Evolutionary conservation across 2,113 vertebrate species (phyloP), one percentile per base, ranked within the genome.

Genomic region (Odocoileus hemionus): DNA sequence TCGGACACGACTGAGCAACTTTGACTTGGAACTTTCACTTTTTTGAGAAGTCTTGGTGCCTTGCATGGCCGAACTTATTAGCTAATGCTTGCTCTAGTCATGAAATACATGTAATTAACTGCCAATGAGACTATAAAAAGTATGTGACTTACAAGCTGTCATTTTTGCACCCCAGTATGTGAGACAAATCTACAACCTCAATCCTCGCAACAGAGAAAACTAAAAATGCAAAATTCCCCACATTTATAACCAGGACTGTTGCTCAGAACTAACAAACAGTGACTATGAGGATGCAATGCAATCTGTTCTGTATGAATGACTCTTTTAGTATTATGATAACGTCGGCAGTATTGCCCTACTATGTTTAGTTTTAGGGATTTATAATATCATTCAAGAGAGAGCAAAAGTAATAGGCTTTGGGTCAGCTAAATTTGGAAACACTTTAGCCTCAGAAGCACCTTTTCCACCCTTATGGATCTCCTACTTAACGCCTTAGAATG

Each of bases 51-150:
- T 0, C 26, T 91, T 97, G 97, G 79, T 84, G 23, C 50, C 17
- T 83, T 92, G 50, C n/a, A 39, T 90, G 64, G 54, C 54, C 85
- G 86, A 23, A 26, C 76, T 95, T 98, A 60, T 95, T 98, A 60
- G 94, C 90, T 88, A 57, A 36, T 96, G 45, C 58, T 85, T 86
- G 39, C 43, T 92, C 54, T 92, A 78, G 76, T 87, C 97, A 58
- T 96, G 96, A 96, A 92, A 95, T 94, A 92, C 91, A 95, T 94
- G 87, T 92, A 97, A 95, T 96, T 96, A 92, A 90, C 80, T 83
- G 60, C 74, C 85, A 92, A 89, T 92, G 82, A 50, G 82, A 95
- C 55, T 79, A 64, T 90, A 86, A 92, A 94, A 97, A 96, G 64
- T 36, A 78, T 90, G 60, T 95, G 92, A 96, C 64, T 97, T 90